A percentile compares a stretch with the other conserved stretches of the same genome.
These are phyloP conservation scores for Myxocyprinus asiaticus DNA, from an alignment of 2,113 vertebrate genomes.

Conservation along the genomic window DNA sequence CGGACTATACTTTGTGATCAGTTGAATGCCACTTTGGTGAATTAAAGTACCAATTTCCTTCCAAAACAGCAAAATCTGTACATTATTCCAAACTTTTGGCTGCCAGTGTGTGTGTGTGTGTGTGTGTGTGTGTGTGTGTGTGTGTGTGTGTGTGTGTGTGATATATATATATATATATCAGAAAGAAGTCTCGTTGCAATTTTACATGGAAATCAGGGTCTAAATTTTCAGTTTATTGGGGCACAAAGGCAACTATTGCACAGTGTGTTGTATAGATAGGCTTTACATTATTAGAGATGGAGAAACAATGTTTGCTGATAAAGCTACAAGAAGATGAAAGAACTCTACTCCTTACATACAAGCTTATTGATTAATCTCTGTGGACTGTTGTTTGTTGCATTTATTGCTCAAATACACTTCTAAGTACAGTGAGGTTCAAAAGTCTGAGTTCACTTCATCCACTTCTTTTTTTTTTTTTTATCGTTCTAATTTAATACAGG, in stretches of 20 bases:
- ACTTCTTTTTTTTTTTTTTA: too few relatives aligned
- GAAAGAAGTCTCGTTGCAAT: neutral
- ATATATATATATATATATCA: neutral
- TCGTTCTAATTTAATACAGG: too few relatives aligned
- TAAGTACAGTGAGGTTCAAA: neutral
- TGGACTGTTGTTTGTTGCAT: neutral
- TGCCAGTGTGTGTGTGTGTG: too few relatives aligned
- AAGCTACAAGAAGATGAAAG: conserved; percentile 11
- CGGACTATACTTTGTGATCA: too few relatives aligned
- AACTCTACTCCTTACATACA: neutral
- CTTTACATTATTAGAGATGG: conserved; percentile 5
- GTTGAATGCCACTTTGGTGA: too few relatives aligned
- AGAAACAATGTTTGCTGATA: conserved; percentile 37
- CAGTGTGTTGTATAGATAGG: conserved; percentile 16
- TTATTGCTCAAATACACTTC: conserved; percentile 23
- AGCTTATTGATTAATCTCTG: neutral
- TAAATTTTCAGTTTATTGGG: neutral
- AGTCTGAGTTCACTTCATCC: too few relatives aligned
- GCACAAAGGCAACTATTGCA: conserved; percentile 13
- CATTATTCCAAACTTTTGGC: too few relatives aligned
- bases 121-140: too few relatives aligned
- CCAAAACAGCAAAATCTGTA: too few relatives aligned
- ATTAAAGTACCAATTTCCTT: too few relatives aligned
- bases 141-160: too few relatives aligned
- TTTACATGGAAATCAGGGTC: neutral